Evolutionary conservation across 2,113 vertebrate genomes (phyloP).

Genomic region (Eretmochelys imbricata): DNA sequence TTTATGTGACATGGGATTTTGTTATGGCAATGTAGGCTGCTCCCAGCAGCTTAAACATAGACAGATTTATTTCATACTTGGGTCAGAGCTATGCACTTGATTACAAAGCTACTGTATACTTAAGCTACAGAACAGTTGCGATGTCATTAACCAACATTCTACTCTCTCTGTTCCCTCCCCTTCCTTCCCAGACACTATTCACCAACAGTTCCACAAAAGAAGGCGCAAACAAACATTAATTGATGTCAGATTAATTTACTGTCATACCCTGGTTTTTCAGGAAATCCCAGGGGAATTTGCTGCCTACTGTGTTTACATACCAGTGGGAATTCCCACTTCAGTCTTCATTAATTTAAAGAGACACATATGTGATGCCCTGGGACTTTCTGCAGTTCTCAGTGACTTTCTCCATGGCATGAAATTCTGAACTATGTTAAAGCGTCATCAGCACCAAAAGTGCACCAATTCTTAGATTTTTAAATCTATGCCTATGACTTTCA

Average conservation of each 20-base stretch:
- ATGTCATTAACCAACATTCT: background rate
- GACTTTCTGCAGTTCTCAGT: background rate
- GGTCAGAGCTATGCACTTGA: accelerated
- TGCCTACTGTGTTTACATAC: background rate
- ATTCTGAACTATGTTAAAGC: background rate
- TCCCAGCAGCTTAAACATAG: background rate
- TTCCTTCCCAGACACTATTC: conserved; percentile 23
- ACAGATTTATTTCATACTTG: accelerated
- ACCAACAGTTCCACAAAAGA: conserved; percentile 6
- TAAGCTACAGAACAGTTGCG: background rate
- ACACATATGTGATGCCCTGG: background rate
- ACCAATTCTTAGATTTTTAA: background rate
- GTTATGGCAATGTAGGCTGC: conserved; percentile 16
- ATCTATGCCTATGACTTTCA: background rate
- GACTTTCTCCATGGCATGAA: background rate
- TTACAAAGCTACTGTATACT: background rate
- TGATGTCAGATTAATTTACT: background rate
- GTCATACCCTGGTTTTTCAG: background rate
- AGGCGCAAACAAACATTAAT: conserved; percentile 30
- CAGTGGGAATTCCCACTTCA: background rate
- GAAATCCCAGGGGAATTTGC: background rate
- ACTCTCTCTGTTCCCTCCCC: background rate
- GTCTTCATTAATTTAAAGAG: background rate
- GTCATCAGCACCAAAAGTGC: background rate
- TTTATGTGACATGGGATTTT: background rate